Conservation (phyloP, 2,113 vertebrate species). For the Perognathus longimembris region DNA sequence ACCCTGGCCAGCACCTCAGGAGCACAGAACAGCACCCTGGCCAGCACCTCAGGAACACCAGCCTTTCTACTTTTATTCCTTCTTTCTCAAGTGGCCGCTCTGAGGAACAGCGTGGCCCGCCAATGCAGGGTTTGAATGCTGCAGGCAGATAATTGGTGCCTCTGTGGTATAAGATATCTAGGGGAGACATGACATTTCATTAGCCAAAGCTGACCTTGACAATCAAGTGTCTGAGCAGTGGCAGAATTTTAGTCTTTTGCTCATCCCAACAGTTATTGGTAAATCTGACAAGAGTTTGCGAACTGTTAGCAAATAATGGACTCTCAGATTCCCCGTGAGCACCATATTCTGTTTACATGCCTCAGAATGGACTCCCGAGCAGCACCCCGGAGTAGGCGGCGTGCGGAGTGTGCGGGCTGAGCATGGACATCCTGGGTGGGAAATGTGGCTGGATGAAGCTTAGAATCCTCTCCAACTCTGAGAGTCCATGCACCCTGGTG, state of each 20-base stretch:
- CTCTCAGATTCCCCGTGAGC: background rate
- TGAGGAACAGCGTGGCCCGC: background rate
- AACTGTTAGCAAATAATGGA: background rate
- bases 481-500: background rate
- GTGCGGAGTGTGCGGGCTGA: background rate
- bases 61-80: background rate
- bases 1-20: too few relatives aligned
- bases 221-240: background rate
- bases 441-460: background rate
- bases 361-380: background rate
- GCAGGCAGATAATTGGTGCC: background rate
- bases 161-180: accelerated
- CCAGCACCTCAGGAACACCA: background rate
- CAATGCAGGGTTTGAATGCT: accelerated
- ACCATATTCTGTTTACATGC: too few relatives aligned
- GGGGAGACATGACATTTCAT: background rate
- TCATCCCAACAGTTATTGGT: background rate
- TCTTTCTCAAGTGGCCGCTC: background rate
- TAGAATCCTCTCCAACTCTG: background rate
- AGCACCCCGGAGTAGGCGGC: background rate
- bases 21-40: background rate
- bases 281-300: background rate
- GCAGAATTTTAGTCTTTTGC: background rate
- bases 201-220: background rate
- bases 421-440: background rate